Evolutionary conservation across 2,888 invertebrate genomes (phyloP).

Genomic region (Ctenicera cuprea): DNA sequence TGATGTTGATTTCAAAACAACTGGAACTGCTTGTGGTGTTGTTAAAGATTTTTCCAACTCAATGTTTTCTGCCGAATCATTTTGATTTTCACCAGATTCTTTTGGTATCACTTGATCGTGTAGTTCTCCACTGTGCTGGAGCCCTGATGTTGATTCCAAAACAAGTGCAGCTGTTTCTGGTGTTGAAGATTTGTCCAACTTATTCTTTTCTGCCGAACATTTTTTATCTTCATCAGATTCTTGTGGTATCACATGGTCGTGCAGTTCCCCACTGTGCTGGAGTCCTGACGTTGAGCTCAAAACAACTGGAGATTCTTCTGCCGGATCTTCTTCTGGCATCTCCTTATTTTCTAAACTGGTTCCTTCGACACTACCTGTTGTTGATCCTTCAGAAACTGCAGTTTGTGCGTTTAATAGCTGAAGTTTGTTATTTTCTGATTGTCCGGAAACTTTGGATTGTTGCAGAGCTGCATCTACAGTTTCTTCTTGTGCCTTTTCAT

Average conservation of each 20-base stretch:
- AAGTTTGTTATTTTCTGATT: not conserved
- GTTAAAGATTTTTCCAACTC: not conserved
- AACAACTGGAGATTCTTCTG: too few relatives aligned
- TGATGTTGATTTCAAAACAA: not conserved
- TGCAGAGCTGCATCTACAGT: too few relatives aligned
- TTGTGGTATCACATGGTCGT: slow-evolving; percentile 15
- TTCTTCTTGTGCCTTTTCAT: too few relatives aligned
- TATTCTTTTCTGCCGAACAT: not conserved
- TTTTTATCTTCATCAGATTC: not conserved
- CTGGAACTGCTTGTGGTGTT: not conserved
- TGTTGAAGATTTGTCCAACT: not conserved
- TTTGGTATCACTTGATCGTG: slow-evolving; percentile 67
- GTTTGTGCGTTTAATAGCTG: not conserved
- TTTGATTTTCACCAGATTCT: slow-evolving; percentile 19
- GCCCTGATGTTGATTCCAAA: slow-evolving; percentile 52
- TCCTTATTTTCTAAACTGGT: not conserved
- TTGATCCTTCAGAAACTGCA: slow-evolving; percentile 1
- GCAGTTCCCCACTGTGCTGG: slow-evolving; percentile 29
- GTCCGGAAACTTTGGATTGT: too few relatives aligned
- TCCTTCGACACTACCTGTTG: too few relatives aligned
- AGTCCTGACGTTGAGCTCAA: not conserved
- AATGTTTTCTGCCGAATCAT: too few relatives aligned
- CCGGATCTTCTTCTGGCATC: not conserved
- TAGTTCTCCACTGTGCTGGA: slow-evolving; percentile 73
- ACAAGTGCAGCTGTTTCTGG: not conserved